Conservation (phyloP, 2,888 invertebrate species). For the Alcis repandata region DNA sequence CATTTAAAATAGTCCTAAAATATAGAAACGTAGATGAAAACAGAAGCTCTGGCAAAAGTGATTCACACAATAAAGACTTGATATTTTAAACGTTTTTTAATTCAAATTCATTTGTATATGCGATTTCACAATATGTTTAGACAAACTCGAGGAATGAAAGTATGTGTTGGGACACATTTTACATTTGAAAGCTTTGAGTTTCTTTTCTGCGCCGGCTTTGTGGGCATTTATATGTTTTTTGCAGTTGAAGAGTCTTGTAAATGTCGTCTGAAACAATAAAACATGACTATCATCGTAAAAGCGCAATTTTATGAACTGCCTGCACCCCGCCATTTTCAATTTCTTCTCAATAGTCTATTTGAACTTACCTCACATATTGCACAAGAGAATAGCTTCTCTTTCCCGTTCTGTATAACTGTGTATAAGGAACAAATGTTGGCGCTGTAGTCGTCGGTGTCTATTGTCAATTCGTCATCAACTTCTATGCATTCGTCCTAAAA, state of each 20-base stretch:
- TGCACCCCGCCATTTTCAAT: not conserved
- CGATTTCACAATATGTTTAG: constrained; percentile 74
- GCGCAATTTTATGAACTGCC: too few relatives aligned
- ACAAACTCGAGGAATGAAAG: constrained; percentile 68
- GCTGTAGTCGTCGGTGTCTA: constrained; percentile 57
- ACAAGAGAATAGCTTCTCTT: constrained; percentile 64
- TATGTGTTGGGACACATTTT: constrained; percentile 75
- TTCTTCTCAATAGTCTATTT: too few relatives aligned
- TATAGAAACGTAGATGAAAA: not conserved
- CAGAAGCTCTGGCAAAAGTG: not conserved
- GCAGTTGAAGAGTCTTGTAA: constrained; percentile 64
- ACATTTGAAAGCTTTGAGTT: constrained; percentile 63
- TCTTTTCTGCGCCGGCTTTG: constrained; percentile 37
- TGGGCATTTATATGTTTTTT: constrained; percentile 71
- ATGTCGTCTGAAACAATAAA: constrained; percentile 64
- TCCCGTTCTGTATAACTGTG: constrained; percentile 54
- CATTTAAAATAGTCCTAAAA: not conserved
- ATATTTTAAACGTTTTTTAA: constrained; percentile 38
- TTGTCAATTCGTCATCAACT: constrained; percentile 58
- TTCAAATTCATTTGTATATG: constrained; percentile 67
- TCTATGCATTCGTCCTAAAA: constrained; percentile 67
- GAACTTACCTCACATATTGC: constrained; percentile 66
- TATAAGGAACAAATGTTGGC: constrained; percentile 49
- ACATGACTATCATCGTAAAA: not conserved
- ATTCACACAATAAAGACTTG: constrained; percentile 18